Percentiles rank a stretch among this genome's conserved stretches.
Conservation (phyloP, 2,797 vertebrate species). For the Peromyscus aztecus region DNA sequence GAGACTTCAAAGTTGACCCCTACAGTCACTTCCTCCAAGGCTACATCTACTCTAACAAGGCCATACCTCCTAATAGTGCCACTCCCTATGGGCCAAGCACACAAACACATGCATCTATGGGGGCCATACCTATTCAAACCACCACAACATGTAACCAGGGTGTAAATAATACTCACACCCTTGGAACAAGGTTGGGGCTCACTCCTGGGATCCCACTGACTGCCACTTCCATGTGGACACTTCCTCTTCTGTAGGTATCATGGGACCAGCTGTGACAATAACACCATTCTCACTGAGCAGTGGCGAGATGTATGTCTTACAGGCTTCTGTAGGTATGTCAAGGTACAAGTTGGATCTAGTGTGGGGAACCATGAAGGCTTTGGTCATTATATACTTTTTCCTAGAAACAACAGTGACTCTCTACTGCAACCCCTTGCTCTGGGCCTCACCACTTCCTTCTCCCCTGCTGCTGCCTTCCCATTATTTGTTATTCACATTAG, state of each 20-base stretch:
- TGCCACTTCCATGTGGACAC: rapidly evolving
- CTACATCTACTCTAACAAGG: not conserved
- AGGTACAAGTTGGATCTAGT: rapidly evolving
- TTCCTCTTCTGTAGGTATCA: slow-evolving; percentile 86
- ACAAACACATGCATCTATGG: not conserved
- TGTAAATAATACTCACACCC: no score
- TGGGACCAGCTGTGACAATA: slow-evolving; percentile 86
- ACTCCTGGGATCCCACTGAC: not conserved
- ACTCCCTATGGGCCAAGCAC: not conserved
- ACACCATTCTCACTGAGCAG: slow-evolving; percentile 89
- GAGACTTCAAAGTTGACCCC: not conserved
- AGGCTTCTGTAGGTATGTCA: slow-evolving; percentile 90
- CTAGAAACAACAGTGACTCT: not conserved
- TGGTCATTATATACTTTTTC: not conserved
- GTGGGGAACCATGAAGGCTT: not conserved
- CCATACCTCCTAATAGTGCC: not conserved
- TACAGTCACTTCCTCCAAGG: not conserved
- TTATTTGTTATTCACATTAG: not conserved
- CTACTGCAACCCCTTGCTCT: rapidly evolving
- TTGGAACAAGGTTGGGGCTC: not conserved
- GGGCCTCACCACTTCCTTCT: no score
- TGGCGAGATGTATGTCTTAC: slow-evolving; percentile 91
- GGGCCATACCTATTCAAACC: not conserved
- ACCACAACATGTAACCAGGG: not conserved
- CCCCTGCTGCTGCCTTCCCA: no score